Evolutionary conservation across 2,113 vertebrate genomes (phyloP).

Genomic region (Butorides virescens): DNA sequence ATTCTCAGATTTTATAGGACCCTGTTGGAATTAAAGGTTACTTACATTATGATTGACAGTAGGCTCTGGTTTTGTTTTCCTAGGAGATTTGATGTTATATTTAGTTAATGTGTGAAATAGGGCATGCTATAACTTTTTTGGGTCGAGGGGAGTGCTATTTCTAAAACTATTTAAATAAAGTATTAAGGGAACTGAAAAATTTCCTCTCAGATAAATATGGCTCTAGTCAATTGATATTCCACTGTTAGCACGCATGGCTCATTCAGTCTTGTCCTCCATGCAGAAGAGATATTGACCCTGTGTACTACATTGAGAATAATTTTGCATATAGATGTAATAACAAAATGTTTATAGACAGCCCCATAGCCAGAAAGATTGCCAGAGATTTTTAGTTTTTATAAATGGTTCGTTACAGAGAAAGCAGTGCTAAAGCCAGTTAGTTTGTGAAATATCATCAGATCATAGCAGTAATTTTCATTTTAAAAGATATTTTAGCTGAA

Average conservation of each 20-base stretch:
- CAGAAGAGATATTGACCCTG: conserved; percentile 8
- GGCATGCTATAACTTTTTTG: background rate
- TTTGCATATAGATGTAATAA: background rate
- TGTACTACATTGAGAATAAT: background rate
- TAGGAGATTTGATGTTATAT: background rate
- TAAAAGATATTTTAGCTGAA: background rate
- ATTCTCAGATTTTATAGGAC: background rate
- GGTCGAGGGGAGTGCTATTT: background rate
- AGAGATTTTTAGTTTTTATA: background rate
- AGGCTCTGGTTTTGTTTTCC: background rate
- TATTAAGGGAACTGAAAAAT: background rate
- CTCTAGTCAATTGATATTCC: conserved; percentile 15
- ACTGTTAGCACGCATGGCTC: background rate
- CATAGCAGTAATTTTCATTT: conserved; percentile 37
- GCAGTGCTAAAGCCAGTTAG: background rate
- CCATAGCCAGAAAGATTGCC: background rate
- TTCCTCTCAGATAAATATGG: background rate
- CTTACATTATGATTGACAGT: background rate
- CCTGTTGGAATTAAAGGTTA: background rate
- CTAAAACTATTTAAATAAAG: background rate
- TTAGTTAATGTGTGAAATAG: conserved; percentile 9
- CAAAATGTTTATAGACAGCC: background rate
- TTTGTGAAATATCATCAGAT: conserved; percentile 24
- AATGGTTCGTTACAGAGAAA: background rate
- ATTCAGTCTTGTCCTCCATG: conserved; percentile 6